Base-by-base conservation (phyloP, 2,888 invertebrate species). In the Cartodere bifasciata region DNA sequence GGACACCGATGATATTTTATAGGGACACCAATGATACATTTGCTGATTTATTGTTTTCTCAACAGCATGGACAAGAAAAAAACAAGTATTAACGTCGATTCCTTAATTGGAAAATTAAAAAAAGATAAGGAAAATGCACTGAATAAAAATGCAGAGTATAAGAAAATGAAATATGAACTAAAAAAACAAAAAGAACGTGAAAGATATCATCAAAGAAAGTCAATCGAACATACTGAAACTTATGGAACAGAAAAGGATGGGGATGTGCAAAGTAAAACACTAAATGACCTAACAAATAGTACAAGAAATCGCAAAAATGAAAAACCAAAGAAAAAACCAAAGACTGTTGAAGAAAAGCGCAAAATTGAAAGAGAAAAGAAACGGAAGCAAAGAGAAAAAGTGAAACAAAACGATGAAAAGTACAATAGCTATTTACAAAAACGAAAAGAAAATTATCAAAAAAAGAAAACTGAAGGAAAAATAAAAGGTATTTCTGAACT, bases 41-140 rank as follows among this genome's bases (percentile, higher is more conserved):
- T n/a, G n/a, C n/a, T n/a, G n/a, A n/a, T n/a, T n/a, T n/a, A n/a
- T n/a, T n/a, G n/a, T n/a, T n/a, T n/a, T n/a, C n/a, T n/a, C n/a
- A n/a, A n/a, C n/a, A n/a, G n/a, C n/a, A n/a, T n/a, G n/a, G n/a
- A n/a, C n/a, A n/a, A n/a, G n/a, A n/a, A n/a, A n/a, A n/a, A n/a
- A n/a, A n/a, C n/a, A n/a, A n/a, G n/a, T n/a, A n/a, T n/a, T n/a
- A n/a, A n/a, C n/a, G n/a, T n/a, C n/a, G n/a, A n/a, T n/a, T n/a
- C n/a, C n/a, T n/a, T n/a, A n/a, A n/a, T n/a, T n/a, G n/a, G n/a
- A n/a, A n/a, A n/a, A n/a, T n/a, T n/a, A n/a, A n/a, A 20, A 20
- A n/a, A 20, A n/a, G 20, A 20, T 7, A n/a, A 20, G 20, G 20
- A 20, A 20, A n/a, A 20, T n/a, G n/a, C n/a, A n/a, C n/a, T n/a